Evolutionary conservation across 2,888 invertebrate genomes (phyloP).

Genomic region (Dastarcus helophoroides): DNA sequence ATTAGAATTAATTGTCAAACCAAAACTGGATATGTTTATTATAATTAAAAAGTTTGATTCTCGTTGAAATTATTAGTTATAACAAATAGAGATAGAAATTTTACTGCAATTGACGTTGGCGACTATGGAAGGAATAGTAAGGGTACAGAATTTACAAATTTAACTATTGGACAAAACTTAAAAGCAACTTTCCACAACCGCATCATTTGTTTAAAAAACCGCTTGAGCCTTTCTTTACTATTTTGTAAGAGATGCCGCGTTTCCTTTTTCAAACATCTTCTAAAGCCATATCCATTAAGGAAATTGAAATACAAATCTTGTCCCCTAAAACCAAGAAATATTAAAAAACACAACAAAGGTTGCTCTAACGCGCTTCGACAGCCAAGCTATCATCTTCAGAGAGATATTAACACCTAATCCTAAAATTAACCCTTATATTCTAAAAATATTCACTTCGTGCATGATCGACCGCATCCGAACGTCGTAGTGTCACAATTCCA

Average conservation of each 20-base stretch:
- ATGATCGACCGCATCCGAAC: too few relatives aligned
- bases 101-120: slow-evolving; percentile 1
- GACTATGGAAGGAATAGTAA: neutral
- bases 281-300: slow-evolving; percentile 1
- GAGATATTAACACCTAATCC: too few relatives aligned
- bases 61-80: slow-evolving; percentile 1
- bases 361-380: too few relatives aligned
- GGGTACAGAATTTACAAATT: neutral
- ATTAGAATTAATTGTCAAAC: neutral
- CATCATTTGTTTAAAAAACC: neutral
- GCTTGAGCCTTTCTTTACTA: slow-evolving; percentile 1
- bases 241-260: slow-evolving; percentile 1
- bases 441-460: too few relatives aligned
- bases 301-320: too few relatives aligned
- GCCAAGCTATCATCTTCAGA: too few relatives aligned
- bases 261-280: neutral
- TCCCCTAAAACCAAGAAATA: too few relatives aligned
- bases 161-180: neutral
- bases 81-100: neutral
- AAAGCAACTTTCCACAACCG: neutral
- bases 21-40: neutral
- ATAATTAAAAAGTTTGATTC: too few relatives aligned
- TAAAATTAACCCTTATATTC: too few relatives aligned
- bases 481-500: too few relatives aligned
- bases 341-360: too few relatives aligned